phyloP scores from a whole-genome alignment of 1,140 invertebrate genomes.

The Papilio polyxenes region DNA sequence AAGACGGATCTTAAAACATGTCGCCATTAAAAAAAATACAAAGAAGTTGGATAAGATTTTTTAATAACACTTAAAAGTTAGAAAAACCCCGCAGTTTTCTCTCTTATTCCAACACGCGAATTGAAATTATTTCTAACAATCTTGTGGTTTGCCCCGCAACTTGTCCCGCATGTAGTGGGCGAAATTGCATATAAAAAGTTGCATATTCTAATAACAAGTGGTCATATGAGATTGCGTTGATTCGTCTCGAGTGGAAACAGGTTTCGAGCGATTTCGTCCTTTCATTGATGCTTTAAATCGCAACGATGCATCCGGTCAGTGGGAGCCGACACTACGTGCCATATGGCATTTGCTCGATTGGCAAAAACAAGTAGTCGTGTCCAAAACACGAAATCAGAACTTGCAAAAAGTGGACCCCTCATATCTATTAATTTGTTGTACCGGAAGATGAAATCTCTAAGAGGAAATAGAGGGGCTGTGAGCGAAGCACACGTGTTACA shows the following conservation, averaged over 20 bases:
- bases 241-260: constrained; percentile 67
- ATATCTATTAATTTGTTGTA: constrained; percentile 73
- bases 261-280: constrained; percentile 51
- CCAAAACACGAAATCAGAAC: constrained; percentile 57
- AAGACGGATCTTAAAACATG: constrained; percentile 69
- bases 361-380: constrained; percentile 58
- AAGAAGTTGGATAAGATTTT: constrained; percentile 49
- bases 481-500: constrained; percentile 78
- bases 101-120: constrained; percentile 60
- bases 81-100: constrained; percentile 63
- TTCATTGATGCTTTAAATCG: constrained; percentile 55
- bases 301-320: constrained; percentile 67
- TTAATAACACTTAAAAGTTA: constrained; percentile 49
- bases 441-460: constrained; percentile 78
- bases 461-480: constrained; percentile 76
- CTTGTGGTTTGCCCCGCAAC: constrained; percentile 73
- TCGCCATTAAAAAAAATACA: constrained; percentile 51
- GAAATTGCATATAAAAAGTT: constrained; percentile 73
- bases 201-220: constrained; percentile 71
- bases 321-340: constrained; percentile 49
- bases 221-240: constrained; percentile 56
- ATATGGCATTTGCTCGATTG: constrained; percentile 56
- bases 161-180: constrained; percentile 67
- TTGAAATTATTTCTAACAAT: constrained; percentile 75
- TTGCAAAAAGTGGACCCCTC: constrained; percentile 65